Percentiles rank a stretch among this genome's conserved stretches.
Conservation (phyloP, 2,888 invertebrate genomes). For the Zeuzera pyrina region DNA sequence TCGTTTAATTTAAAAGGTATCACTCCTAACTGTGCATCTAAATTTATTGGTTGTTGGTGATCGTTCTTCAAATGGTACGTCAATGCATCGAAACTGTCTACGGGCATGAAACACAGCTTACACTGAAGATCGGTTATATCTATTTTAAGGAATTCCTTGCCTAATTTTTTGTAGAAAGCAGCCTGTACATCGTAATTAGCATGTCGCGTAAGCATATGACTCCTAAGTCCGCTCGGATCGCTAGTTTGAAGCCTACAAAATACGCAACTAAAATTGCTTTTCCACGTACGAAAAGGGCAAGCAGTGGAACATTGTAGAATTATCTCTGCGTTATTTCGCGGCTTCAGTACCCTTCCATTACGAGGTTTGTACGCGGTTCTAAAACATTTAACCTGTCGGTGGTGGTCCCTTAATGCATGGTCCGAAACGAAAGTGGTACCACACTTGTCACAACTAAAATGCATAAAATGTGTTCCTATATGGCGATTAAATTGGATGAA, state of each 20-base stretch:
- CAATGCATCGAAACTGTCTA: constrained; percentile 43
- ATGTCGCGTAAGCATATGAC: constrained; percentile 46
- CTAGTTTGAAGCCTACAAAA: constrained; percentile 57
- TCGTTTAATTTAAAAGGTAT: constrained; percentile 54
- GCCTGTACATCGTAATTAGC: constrained; percentile 52
- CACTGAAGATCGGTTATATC: constrained; percentile 62
- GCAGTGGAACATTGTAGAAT: constrained; percentile 59
- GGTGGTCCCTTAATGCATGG: constrained; percentile 51
- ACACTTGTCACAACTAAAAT: constrained; percentile 55
- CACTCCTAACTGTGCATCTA: constrained; percentile 53
- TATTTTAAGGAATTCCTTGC: constrained; percentile 57
- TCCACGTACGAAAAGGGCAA: constrained; percentile 60
- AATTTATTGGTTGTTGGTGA: constrained; percentile 51
- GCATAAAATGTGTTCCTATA: constrained; percentile 55
- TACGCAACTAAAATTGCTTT: constrained; percentile 58
- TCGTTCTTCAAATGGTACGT: constrained; percentile 52
- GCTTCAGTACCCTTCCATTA: constrained; percentile 46
- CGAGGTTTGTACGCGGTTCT: constrained; percentile 53
- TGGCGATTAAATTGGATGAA: constrained; percentile 55
- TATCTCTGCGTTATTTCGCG: constrained; percentile 55
- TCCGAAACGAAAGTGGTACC: constrained; percentile 56
- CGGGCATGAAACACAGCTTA: constrained; percentile 49
- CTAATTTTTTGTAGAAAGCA: constrained; percentile 61
- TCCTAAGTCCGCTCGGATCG: constrained; percentile 46
- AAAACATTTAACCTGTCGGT: constrained; percentile 56